Evolutionary conservation across 2,797 vertebrate genomes (phyloP).

Genomic region (Ctenosaura bakeri): DNA sequence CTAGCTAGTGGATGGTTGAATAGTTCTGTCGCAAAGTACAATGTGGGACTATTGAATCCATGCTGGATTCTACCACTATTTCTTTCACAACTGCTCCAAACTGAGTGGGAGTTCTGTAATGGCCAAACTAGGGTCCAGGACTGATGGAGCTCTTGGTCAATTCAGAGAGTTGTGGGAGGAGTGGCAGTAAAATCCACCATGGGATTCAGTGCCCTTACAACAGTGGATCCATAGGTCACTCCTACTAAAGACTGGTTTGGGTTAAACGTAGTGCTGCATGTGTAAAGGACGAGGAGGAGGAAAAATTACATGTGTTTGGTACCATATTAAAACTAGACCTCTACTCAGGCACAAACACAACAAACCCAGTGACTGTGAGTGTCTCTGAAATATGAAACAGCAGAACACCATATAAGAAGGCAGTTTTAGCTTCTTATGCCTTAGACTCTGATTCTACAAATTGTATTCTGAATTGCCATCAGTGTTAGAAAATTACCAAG

Average conservation of each 20-base stretch:
- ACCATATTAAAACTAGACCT: not conserved
- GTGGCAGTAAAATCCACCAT: too few relatives aligned
- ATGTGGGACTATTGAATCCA: not conserved
- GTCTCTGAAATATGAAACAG: not conserved
- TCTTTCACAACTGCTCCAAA: too few relatives aligned
- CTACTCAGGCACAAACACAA: too few relatives aligned
- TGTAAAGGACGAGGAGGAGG: too few relatives aligned
- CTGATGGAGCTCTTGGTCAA: too few relatives aligned
- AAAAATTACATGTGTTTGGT: not conserved
- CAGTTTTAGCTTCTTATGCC: not conserved
- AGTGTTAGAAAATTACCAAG: not conserved
- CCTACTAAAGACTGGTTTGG: not conserved
- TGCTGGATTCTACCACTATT: too few relatives aligned
- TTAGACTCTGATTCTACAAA: not conserved
- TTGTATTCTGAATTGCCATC: not conserved
- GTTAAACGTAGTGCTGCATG: not conserved
- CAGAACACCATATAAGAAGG: not conserved
- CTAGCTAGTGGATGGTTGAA: not conserved
- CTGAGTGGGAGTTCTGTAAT: too few relatives aligned
- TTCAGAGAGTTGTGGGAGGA: too few relatives aligned
- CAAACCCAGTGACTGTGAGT: not conserved
- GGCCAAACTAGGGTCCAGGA: too few relatives aligned
- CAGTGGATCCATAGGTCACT: too few relatives aligned
- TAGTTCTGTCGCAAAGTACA: not conserved
- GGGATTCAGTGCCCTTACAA: too few relatives aligned